These are phyloP conservation scores for Lasioglossum zephyrum DNA, from an alignment of 2,888 invertebrate genomes.

Conservation along the genomic window DNA sequence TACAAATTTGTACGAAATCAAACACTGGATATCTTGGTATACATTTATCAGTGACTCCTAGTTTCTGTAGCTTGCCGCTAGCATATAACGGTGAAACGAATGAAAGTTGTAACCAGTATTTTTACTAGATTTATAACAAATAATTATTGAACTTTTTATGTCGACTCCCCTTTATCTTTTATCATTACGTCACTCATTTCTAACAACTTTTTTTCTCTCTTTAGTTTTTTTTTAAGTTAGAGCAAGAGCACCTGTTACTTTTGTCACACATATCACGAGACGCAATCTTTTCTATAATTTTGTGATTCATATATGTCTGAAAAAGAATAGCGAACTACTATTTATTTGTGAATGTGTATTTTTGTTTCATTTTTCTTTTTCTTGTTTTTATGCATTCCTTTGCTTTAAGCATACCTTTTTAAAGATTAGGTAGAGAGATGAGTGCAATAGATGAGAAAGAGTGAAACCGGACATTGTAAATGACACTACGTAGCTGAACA, in stretches of 20 bases:
- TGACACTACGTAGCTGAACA: conserved; percentile 49
- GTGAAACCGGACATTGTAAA: conserved; percentile 45
- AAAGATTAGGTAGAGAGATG: conserved; percentile 37
- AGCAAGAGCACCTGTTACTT: conserved; percentile 53
- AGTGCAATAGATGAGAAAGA: conserved; percentile 48
- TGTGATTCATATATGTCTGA: conserved; percentile 30
- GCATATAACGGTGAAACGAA: conserved; percentile 62
- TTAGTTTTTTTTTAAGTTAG: conserved; percentile 5
- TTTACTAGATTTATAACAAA: conserved; percentile 63
- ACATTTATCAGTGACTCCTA: conserved; percentile 63
- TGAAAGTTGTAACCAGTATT: conserved; percentile 73
- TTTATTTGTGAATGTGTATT: conserved; percentile 47
- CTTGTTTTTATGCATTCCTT: conserved; percentile 58
- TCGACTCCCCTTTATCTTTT: conserved; percentile 44
- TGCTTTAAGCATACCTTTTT: conserved; percentile 50
- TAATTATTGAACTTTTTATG: conserved; percentile 51
- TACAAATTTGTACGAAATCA: conserved; percentile 48
- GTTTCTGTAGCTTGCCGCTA: conserved; percentile 63
- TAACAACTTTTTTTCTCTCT: conserved; percentile 17
- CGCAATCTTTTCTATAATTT: conserved; percentile 27
- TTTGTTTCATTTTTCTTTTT: conserved; percentile 51
- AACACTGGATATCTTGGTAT: conserved; percentile 43
- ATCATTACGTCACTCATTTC: conserved; percentile 25
- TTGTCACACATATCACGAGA: conserved; percentile 40
- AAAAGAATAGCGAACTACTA: conserved; percentile 27